phyloP scores from a whole-genome alignment of 2,113 vertebrate genomes.

The Monarcha castaneiventris region DNA sequence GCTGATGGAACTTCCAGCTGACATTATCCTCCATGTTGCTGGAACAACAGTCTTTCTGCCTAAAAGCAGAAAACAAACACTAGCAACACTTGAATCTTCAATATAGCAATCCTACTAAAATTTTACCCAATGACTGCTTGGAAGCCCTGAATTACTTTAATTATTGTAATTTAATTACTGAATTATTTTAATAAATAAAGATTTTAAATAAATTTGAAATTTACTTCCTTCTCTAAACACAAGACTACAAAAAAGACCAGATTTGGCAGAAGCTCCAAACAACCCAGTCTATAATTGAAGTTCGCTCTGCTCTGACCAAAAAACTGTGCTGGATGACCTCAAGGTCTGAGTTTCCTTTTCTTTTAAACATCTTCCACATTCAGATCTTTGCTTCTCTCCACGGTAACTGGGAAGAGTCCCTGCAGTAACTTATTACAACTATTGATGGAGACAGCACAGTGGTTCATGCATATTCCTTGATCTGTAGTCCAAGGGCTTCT shows the following conservation, averaged over 20 bases:
- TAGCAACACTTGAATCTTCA: neutral
- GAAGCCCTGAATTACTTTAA: neutral
- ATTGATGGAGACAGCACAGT: neutral
- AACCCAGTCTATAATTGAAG: neutral
- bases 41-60: neutral
- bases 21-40: neutral
- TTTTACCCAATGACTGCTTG: neutral
- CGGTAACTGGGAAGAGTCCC: neutral
- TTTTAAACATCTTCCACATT: neutral
- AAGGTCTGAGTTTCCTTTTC: neutral
- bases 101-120: neutral
- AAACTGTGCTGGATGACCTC: neutral
- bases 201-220: constrained; percentile 1
- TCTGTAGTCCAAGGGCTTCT: neutral
- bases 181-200: neutral
- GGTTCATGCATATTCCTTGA: neutral
- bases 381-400: neutral
- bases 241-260: neutral
- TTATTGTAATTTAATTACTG: too few relatives aligned
- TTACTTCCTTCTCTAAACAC: neutral
- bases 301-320: neutral
- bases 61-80: neutral
- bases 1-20: neutral
- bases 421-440: neutral
- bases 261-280: neutral